Conservation (phyloP, 2,888 invertebrate species). For the Oscheius onirici region DNA sequence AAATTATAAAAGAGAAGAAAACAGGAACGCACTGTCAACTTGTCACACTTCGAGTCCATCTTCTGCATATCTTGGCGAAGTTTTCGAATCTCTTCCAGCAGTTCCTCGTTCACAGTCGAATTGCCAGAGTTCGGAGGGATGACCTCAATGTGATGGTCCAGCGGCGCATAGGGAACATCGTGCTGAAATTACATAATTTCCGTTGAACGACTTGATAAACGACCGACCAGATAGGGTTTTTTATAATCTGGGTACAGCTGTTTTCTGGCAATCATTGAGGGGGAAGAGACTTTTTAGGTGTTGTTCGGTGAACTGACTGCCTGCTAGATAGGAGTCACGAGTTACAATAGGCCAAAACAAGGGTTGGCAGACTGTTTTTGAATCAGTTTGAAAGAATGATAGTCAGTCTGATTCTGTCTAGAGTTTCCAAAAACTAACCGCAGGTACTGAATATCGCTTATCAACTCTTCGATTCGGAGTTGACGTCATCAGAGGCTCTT, state of each 20-base stretch:
- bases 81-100: conserved; percentile 21
- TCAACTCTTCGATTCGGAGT: conserved; percentile 17
- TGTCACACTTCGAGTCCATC: conserved; percentile 26
- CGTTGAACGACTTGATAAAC: background rate
- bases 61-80: conserved; percentile 11
- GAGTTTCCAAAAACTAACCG: conserved; percentile 3
- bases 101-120: conserved; percentile 16
- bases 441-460: conserved; percentile 17
- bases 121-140: background rate
- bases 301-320: background rate
- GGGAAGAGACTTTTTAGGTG: too few relatives aligned
- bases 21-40: conserved; percentile 12
- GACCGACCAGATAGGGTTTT: background rate
- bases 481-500: conserved; percentile 6
- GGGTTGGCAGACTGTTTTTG: background rate
- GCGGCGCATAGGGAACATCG: background rate
- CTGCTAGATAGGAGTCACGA: background rate
- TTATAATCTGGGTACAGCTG: too few relatives aligned
- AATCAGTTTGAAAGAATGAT: background rate
- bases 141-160: conserved; percentile 6
- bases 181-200: conserved; percentile 6
- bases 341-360: too few relatives aligned
- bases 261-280: too few relatives aligned
- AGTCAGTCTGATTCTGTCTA: background rate
- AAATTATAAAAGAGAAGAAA: background rate